Base-by-base conservation (phyloP, 2,113 vertebrate genomes). In the Seriola dumerili region DNA sequence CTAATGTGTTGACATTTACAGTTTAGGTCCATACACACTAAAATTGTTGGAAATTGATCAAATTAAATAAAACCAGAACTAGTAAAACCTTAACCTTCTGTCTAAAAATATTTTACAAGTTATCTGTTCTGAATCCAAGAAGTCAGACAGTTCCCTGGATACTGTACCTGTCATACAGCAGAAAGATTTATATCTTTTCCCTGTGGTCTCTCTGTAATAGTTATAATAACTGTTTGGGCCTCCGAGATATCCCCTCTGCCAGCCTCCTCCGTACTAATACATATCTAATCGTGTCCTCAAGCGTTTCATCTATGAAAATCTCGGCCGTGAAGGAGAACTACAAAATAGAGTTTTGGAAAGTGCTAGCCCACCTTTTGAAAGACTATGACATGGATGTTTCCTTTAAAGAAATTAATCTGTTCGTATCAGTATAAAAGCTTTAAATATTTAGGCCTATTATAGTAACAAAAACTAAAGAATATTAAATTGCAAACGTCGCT, bases 211-310 rank as follows among this genome's bases (percentile, higher is more conserved):
- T 63, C 76, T 87, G 78, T 81, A 86, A 90, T 87, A 91, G 87
- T 92, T 90, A 81, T 96, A 94, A 94, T 94, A 92, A 94, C 91
- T 91, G 95, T 91, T 95, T 93, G 93, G 94, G 68, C 88, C 91
- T 94, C 91, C 77, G 94, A 96, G 95, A 92, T 94, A 92, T 94
- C 91, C 95, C 93, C 93, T 94, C 92, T 91, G 88, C 72, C 89
- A 72, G 85, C 74, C 88, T 95, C 92, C 94, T 94, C 91, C 86
- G 91, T 92, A 91, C 93, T 96, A 97, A 97, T 97, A 97, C 96
- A 97, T 97, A 96, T 97, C 93, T 97, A 97, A 97, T 97, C 96
- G 95, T 96, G 94, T 95, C 96, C 96, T 92, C 84, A 65, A 96
- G 96, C 95, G 90, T 88, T 94, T 89, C 85, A 93, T 85, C 81